These are phyloP conservation scores for Cataglyphis hispanica DNA, from an alignment of 1,140 invertebrate genomes.

Conservation along the genomic window DNA sequence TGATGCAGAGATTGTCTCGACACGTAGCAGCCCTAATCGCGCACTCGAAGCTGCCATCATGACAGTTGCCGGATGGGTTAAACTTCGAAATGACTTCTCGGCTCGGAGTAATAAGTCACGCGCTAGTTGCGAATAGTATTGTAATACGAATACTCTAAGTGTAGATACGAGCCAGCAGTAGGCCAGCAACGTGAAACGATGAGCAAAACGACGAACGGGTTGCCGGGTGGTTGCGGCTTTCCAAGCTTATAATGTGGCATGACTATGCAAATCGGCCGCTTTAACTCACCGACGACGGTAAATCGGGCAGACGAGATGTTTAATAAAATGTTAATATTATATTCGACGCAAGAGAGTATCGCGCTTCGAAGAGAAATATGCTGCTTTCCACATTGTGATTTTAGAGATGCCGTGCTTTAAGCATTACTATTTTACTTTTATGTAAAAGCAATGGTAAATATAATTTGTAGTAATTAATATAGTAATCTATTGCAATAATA, in stretches of 20 bases:
- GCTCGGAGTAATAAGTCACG: slow-evolving; percentile 56
- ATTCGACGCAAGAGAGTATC: slow-evolving; percentile 9
- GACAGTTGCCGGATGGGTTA: slow-evolving; percentile 48
- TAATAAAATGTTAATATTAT: slow-evolving; percentile 64
- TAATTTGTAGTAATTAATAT: slow-evolving; percentile 7
- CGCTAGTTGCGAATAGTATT: slow-evolving; percentile 60
- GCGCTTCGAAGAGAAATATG: not conserved
- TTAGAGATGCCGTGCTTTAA: not conserved
- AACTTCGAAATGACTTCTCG: slow-evolving; percentile 56
- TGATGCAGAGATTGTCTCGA: slow-evolving; percentile 46
- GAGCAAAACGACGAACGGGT: slow-evolving; percentile 42
- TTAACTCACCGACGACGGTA: slow-evolving; percentile 40
- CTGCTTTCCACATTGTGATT: slow-evolving; percentile 4
- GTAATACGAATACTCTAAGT: slow-evolving; percentile 53
- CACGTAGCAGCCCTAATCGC: slow-evolving; percentile 45
- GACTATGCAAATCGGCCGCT: slow-evolving; percentile 59
- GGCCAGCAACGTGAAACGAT: slow-evolving; percentile 38
- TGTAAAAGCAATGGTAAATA: not conserved
- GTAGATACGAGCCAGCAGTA: slow-evolving; percentile 43
- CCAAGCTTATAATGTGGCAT: slow-evolving; percentile 51
- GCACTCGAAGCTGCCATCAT: slow-evolving; percentile 32
- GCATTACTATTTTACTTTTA: not conserved
- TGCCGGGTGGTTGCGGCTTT: slow-evolving; percentile 53
- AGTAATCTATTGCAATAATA: not conserved
- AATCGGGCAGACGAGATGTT: slow-evolving; percentile 39